These are phyloP conservation scores for Cephus pulcher DNA, from an alignment of 2,888 invertebrate species.

Conservation along the genomic window DNA sequence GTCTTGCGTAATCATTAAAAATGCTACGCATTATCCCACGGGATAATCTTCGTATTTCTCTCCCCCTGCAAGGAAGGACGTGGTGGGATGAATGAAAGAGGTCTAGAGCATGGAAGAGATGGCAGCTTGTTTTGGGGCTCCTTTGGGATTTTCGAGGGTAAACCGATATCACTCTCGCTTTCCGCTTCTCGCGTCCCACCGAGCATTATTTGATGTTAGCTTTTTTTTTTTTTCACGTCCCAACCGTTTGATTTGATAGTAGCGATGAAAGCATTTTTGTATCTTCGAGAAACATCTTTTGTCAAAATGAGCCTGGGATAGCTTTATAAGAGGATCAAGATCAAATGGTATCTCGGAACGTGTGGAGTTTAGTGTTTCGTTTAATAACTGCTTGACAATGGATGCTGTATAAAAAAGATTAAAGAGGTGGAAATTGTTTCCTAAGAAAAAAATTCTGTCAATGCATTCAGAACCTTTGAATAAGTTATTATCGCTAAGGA, in stretches of 20 bases:
- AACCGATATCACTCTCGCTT: constrained; percentile 4
- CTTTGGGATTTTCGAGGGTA: constrained; percentile 15
- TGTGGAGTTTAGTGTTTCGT: no score
- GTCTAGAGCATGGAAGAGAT: constrained; percentile 1
- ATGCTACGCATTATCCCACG: background rate
- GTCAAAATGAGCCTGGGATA: no score
- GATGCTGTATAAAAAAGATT: no score
- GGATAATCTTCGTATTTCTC: constrained; percentile 8
- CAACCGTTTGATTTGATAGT: background rate
- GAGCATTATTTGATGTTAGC: background rate
- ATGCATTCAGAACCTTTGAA: no score
- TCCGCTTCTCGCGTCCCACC: background rate
- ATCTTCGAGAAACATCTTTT: no score
- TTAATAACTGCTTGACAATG: no score
- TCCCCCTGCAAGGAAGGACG: background rate
- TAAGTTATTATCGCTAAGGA: no score
- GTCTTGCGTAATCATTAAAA: constrained; percentile 7
- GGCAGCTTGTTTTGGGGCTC: constrained; percentile 15
- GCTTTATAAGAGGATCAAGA: no score
- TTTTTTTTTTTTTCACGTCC: background rate
- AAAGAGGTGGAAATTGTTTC: no score
- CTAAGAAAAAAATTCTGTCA: no score
- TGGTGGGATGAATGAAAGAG: background rate
- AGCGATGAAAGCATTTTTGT: no score
- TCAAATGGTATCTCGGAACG: no score